Evolutionary conservation across 2,888 invertebrate species (phyloP).

Genomic region (Orchesella flavescens): DNA sequence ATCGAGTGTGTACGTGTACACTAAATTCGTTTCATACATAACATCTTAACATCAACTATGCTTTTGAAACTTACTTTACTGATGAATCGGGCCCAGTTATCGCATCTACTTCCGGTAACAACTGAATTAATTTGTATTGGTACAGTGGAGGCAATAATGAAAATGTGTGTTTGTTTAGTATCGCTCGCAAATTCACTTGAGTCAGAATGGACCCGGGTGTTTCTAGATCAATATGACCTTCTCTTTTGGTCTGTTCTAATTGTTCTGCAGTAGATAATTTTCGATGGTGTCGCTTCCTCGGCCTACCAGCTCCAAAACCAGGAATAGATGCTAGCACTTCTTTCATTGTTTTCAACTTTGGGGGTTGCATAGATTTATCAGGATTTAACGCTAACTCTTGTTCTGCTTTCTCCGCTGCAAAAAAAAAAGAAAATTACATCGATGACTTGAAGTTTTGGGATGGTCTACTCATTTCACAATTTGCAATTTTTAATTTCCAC

Average conservation of each 20-base stretch:
- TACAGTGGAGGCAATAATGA: conserved; percentile 88
- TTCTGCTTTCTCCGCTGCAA: conserved; percentile 45
- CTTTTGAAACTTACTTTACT: conserved; percentile 73
- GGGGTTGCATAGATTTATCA: conserved; percentile 67
- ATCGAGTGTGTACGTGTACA: too few species aligned
- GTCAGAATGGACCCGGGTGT: conserved; percentile 96
- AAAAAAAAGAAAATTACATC: too few species aligned
- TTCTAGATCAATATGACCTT: conserved; percentile 95
- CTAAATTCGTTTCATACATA: too few species aligned
- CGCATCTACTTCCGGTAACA: conserved; percentile 93
- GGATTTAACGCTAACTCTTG: conserved; percentile 15
- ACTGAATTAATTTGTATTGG: conserved; percentile 92
- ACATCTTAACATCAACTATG: not conserved
- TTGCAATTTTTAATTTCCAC: too few species aligned
- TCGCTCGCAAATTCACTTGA: conserved; percentile 89
- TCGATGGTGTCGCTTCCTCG: conserved; percentile 85
- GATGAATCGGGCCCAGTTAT: conserved; percentile 74
- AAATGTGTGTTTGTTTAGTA: conserved; percentile 93
- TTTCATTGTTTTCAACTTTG: conserved; percentile 83
- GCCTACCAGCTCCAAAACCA: conserved; percentile 86
- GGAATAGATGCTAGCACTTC: conserved; percentile 91
- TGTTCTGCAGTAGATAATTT: conserved; percentile 93
- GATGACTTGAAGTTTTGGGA: too few species aligned
- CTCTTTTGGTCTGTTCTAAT: conserved; percentile 88
- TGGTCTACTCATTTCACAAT: too few species aligned